Evolutionary conservation across 1,140 invertebrate species (phyloP), one percentile per base, ranked within the genome.

Genomic region (Procambarus clarkii): DNA sequence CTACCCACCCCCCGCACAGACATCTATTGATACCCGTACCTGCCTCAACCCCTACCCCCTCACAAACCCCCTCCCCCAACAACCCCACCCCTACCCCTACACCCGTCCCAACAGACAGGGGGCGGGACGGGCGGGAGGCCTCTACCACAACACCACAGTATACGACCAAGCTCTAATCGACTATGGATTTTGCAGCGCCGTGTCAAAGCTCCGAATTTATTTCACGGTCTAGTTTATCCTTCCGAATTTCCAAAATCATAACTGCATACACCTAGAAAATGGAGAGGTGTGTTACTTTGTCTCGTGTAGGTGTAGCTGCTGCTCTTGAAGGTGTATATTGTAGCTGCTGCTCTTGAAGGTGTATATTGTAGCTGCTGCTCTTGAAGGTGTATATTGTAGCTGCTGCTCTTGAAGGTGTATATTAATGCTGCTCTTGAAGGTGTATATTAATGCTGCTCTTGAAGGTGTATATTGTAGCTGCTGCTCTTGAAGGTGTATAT

Each of bases 151-250:
- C 34, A 34, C 34, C 48, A 79, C 13, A 21, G 21, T 79, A 21
- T 79, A 79, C n/a, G 77, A 79, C 24, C 13, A 9, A n/a, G 48
- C 48, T 21, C 77, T 54, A 79, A 48, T 79, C 48, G 77, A 48
- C 45, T 48, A 79, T 79, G 48, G 69, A 74, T 74, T 74, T 74
- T 74, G n/a, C 69, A 21, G 69, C 15, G 69, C 24, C n/a, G 69
- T 74, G 69, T 74, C 69, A 74, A 74, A 74, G 69, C 69, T 34
- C 24, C 50, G 44, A 50, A 80, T 80, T 50, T 80, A 80, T 80
- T 24, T 46, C 78, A 50, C 5, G 45, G n/a, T 45, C 45, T 46
- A n/a, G 21, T 50, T 80, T 50, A 50, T 50, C 44, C 18, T 13
- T 11, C 18, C 3, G 50, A 54, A 46, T 50, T 48, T 80, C 50